Percentiles rank a stretch among this genome's conserved stretches.
These are phyloP conservation scores for Heliconius nattereri DNA, from an alignment of 1,140 invertebrate species.

Conservation along the genomic window DNA sequence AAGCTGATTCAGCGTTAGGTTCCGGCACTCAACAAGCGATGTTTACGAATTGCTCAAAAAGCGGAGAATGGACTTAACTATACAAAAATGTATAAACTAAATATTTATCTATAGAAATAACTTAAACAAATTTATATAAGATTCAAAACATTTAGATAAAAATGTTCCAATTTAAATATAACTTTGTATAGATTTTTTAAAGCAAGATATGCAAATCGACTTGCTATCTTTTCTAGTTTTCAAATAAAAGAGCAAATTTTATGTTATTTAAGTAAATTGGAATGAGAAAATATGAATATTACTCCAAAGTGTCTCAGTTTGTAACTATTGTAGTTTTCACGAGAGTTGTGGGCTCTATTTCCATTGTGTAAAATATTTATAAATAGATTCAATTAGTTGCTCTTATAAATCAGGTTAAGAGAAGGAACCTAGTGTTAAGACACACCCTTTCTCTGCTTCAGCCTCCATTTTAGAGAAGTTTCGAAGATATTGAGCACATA, in stretches of 20 bases:
- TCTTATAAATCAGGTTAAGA: too few relatives aligned
- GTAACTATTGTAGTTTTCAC: too few relatives aligned
- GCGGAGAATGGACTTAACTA: background rate
- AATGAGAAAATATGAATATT: background rate
- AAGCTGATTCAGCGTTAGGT: background rate
- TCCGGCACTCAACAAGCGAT: background rate
- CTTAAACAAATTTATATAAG: background rate
- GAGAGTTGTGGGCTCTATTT: too few relatives aligned
- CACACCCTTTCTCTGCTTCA: too few relatives aligned
- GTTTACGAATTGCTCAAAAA: background rate
- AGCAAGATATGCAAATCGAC: background rate
- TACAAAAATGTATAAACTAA: background rate
- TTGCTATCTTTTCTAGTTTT: constrained; percentile 8
- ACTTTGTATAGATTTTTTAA: background rate
- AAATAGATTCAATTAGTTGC: too few relatives aligned
- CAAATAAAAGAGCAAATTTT: constrained; percentile 1
- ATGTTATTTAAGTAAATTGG: constrained; percentile 7
- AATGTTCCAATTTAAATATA: background rate
- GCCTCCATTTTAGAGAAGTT: too few relatives aligned
- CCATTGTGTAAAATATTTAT: too few relatives aligned
- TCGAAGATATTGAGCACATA: background rate
- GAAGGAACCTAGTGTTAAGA: too few relatives aligned
- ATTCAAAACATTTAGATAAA: background rate
- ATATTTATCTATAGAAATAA: background rate
- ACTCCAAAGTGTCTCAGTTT: background rate